Evolutionary conservation across 1,140 invertebrate genomes (phyloP).

Genomic region (Trypoxylus dichotomus): DNA sequence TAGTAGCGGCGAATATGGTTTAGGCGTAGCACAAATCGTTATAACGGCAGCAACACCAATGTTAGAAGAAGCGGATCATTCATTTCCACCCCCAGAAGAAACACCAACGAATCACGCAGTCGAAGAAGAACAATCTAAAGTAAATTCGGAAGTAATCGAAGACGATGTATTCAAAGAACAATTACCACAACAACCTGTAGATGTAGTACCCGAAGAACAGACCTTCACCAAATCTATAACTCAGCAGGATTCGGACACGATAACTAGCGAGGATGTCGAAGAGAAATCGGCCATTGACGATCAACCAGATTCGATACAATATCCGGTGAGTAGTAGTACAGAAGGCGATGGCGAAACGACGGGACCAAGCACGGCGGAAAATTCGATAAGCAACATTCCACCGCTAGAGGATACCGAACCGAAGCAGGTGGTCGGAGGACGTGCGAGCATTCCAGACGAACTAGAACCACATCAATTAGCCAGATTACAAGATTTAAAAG

Average conservation of each 20-base stretch:
- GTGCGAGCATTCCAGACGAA: conserved; percentile 81
- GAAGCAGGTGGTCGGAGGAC: conserved; percentile 69
- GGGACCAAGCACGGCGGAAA: conserved; percentile 64
- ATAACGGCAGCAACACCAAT: conserved; percentile 88
- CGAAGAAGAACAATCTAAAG: conserved; percentile 43
- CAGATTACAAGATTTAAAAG: conserved; percentile 80
- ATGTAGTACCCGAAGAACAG: conserved; percentile 34
- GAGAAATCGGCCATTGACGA: conserved; percentile 51
- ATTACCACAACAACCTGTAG: conserved; percentile 37
- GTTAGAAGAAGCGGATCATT: conserved; percentile 74
- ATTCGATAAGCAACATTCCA: conserved; percentile 56
- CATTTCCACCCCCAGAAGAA: conserved; percentile 63
- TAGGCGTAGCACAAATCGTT: conserved; percentile 82
- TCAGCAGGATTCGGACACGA: conserved; percentile 46
- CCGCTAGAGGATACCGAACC: conserved; percentile 54
- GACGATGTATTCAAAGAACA: conserved; percentile 20
- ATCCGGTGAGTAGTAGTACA: conserved; percentile 62
- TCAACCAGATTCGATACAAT: conserved; percentile 59
- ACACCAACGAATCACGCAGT: conserved; percentile 50
- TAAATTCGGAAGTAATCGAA: conserved; percentile 39
- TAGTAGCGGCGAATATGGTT: conserved; percentile 53
- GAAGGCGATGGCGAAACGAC: conserved; percentile 63
- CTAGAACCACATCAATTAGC: conserved; percentile 82
- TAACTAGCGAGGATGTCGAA: conserved; percentile 40
- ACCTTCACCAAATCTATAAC: conserved; percentile 43